A percentile compares a stretch with the other conserved stretches of the same genome.
These are phyloP conservation scores for Notolepis coatsorum DNA, from an alignment of 2,797 vertebrate species.

Conservation along the genomic window DNA sequence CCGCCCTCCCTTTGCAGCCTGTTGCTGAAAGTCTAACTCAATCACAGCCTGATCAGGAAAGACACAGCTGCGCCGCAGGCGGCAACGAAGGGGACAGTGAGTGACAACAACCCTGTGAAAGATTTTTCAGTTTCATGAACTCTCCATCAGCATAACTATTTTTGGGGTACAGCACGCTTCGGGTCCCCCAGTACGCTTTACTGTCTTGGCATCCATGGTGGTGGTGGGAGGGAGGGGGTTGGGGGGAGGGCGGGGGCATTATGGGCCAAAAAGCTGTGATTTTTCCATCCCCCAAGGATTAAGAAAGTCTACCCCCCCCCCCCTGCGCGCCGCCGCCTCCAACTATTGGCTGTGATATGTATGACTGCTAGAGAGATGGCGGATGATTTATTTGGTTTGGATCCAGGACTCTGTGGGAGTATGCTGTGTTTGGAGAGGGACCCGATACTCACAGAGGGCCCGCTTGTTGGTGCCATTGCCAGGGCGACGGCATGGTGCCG, in stretches of 20 bases:
- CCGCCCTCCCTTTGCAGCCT: slow-evolving; percentile 18
- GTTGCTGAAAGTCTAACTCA: slow-evolving; percentile 15
- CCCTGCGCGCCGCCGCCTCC: slow-evolving; percentile 12
- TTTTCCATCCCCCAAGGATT: slow-evolving; percentile 47
- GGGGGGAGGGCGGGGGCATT: no score
- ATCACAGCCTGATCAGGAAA: slow-evolving; percentile 25
- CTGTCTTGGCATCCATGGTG: slow-evolving; percentile 42
- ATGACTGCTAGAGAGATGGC: slow-evolving; percentile 49
- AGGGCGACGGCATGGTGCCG: slow-evolving; percentile 59
- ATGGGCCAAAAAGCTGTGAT: slow-evolving; percentile 63
- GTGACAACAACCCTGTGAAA: no score
- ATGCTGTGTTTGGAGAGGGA: slow-evolving; percentile 69
- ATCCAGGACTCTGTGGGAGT: slow-evolving; percentile 33
- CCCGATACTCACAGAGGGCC: slow-evolving; percentile 66
- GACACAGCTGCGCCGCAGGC: slow-evolving; percentile 27
- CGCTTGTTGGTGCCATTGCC: slow-evolving; percentile 53
- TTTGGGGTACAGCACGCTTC: slow-evolving; percentile 41
- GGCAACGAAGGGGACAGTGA: no score
- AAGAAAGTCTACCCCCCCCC: neutral
- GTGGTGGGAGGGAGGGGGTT: slow-evolving; percentile 53
- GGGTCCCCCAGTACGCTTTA: slow-evolving; percentile 44
- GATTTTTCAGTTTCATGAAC: slow-evolving; percentile 29
- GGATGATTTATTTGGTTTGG: slow-evolving; percentile 74
- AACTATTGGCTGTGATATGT: slow-evolving; percentile 51
- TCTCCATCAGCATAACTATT: slow-evolving; percentile 48